Conservation (phyloP, 2,113 vertebrate genomes). For the Crotalus viridis region DNA sequence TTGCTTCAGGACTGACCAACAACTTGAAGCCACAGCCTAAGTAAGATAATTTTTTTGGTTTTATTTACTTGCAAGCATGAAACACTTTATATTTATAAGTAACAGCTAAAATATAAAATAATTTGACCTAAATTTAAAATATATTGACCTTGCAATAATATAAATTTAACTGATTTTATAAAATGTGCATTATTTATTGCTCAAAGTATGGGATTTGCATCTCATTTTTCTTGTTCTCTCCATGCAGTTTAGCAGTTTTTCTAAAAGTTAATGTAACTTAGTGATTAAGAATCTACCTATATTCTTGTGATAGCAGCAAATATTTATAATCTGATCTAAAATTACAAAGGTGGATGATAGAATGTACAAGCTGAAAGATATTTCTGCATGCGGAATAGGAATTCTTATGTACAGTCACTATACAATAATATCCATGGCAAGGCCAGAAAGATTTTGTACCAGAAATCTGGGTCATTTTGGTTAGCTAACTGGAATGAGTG, state of each 20-base stretch:
- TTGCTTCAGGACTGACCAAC: conserved; percentile 95
- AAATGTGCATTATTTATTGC: not conserved
- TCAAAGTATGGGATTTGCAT: not conserved
- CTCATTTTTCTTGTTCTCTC: not conserved
- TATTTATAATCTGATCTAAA: not conserved
- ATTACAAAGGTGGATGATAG: not conserved
- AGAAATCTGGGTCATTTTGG: not conserved
- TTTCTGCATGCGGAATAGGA: not conserved
- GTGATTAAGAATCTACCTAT: not conserved
- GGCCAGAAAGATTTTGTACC: not conserved
- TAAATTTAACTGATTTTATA: not conserved
- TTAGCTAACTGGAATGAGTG: not conserved
- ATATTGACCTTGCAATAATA: not conserved
- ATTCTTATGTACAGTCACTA: not conserved
- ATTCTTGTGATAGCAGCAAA: not conserved
- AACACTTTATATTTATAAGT: not conserved
- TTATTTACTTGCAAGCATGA: not conserved
- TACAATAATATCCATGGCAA: not conserved
- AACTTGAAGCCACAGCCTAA: conserved; percentile 95
- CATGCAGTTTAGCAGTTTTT: not conserved
- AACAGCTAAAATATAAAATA: not conserved
- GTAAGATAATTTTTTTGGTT: not conserved
- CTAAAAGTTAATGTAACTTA: not conserved
- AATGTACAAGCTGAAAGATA: not conserved
- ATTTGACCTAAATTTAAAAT: not conserved